Evolutionary conservation across 2,888 invertebrate genomes (phyloP).

Genomic region (Drosophila cracens): DNA sequence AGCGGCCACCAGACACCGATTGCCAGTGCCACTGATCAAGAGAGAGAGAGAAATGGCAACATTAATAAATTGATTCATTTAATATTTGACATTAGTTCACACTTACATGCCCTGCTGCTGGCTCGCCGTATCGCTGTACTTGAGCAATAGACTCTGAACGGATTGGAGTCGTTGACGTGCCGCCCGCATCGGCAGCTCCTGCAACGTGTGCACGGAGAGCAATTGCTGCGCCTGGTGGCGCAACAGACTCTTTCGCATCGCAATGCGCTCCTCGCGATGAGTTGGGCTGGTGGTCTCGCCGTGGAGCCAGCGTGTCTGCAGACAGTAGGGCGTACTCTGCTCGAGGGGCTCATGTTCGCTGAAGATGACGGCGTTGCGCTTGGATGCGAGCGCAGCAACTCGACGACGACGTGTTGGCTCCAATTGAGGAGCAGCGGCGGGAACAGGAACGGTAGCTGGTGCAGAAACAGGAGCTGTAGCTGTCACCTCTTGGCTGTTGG

Average conservation of each 20-base stretch:
- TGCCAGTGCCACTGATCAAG: constrained; percentile 66
- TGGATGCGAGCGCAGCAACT: constrained; percentile 23
- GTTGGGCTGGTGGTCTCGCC: constrained; percentile 50
- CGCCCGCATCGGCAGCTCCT: constrained; percentile 72
- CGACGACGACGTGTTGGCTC: constrained; percentile 40
- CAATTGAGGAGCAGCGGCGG: neutral
- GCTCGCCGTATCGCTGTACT: constrained; percentile 77
- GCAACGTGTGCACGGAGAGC: constrained; percentile 79
- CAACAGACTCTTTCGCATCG: constrained; percentile 78
- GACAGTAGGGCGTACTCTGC: constrained; percentile 73
- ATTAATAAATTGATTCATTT: neutral
- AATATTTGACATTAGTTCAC: neutral
- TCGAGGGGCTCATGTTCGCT: constrained; percentile 53
- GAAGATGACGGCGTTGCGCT: constrained; percentile 25
- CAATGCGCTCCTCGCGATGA: constrained; percentile 83
- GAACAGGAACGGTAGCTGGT: neutral
- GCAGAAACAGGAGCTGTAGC: neutral
- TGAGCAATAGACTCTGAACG: constrained; percentile 82
- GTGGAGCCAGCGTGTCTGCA: constrained; percentile 82
- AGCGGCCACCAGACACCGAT: constrained; percentile 76
- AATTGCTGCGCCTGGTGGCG: constrained; percentile 83
- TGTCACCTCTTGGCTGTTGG: constrained; percentile 15
- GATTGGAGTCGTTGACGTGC: constrained; percentile 81
- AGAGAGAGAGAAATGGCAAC: neutral
- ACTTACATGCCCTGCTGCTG: constrained; percentile 75